Conservation (phyloP, 2,113 vertebrate species). For the Origma solitaria region DNA sequence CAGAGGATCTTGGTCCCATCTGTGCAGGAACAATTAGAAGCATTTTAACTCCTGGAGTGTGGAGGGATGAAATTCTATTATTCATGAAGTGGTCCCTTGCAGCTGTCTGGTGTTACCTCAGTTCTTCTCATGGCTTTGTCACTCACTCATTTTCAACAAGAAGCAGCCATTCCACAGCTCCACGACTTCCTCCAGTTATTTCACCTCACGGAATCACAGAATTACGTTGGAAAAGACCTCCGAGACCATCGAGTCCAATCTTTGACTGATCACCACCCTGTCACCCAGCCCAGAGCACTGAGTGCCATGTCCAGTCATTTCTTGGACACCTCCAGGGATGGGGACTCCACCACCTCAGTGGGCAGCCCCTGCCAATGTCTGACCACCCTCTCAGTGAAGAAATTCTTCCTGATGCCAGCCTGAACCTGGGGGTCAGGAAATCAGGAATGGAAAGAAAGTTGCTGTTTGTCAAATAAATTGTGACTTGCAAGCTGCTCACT, state of each 20-base stretch:
- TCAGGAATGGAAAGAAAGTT: not conserved
- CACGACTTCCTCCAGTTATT: not conserved
- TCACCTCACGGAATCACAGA: not conserved
- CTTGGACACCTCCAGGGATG: not conserved
- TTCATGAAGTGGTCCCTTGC: slow-evolving; percentile 7
- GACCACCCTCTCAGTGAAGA: not conserved
- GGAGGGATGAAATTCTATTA: not conserved
- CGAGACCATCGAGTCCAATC: not conserved
- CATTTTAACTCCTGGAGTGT: slow-evolving; percentile 17
- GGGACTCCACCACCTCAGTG: not conserved
- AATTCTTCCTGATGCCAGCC: not conserved
- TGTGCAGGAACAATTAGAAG: slow-evolving; percentile 15
- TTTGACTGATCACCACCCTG: not conserved
- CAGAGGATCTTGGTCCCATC: slow-evolving; percentile 14
- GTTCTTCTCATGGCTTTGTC: not conserved
- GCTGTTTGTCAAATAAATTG: not conserved
- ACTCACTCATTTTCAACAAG: not conserved
- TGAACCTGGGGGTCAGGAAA: not conserved
- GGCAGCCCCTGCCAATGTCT: not conserved
- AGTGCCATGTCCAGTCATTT: not conserved
- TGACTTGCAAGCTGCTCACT: not conserved
- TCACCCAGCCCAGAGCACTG: not conserved
- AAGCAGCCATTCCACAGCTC: not conserved
- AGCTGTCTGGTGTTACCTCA: not conserved
- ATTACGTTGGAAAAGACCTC: not conserved